Percentiles rank a stretch among this genome's conserved stretches.
These are phyloP conservation scores for Melanostigma gelatinosum DNA, from an alignment of 2,113 vertebrate species.

Conservation along the genomic window DNA sequence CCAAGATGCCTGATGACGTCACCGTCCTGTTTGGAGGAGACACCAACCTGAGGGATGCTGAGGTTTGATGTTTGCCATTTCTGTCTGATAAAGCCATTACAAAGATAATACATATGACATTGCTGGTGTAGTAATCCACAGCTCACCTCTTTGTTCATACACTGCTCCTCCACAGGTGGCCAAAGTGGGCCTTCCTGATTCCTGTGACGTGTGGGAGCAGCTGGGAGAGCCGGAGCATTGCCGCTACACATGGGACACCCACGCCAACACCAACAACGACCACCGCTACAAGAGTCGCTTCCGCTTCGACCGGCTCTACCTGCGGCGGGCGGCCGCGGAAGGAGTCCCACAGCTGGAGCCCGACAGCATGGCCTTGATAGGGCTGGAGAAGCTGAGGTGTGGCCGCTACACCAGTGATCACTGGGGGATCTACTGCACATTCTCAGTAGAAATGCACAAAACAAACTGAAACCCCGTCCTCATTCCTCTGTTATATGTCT, in stretches of 20 bases:
- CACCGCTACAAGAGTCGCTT: conserved; percentile 73
- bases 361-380: conserved; percentile 86
- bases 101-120: background rate
- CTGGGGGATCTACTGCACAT: conserved; percentile 90
- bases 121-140: background rate
- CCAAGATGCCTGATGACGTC: conserved; percentile 76
- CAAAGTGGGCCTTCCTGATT: conserved; percentile 84
- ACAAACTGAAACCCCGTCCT: background rate
- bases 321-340: conserved; percentile 73
- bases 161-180: conserved; percentile 79
- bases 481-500: background rate
- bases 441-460: conserved; percentile 51
- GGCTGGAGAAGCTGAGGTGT: conserved; percentile 90
- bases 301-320: conserved; percentile 90
- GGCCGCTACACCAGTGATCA: conserved; percentile 91
- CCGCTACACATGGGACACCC: conserved; percentile 92
- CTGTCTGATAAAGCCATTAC: background rate
- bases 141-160: background rate
- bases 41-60: conserved; percentile 90
- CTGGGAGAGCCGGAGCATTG: conserved; percentile 88
- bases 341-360: conserved; percentile 78
- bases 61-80: conserved; percentile 78
- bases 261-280: conserved; percentile 85
- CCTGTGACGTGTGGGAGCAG: conserved; percentile 89
- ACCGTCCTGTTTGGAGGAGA: conserved; percentile 92